Evolutionary conservation across 1,140 invertebrate genomes (phyloP).

Genomic region (Daktulosphaira vitifoliae): DNA sequence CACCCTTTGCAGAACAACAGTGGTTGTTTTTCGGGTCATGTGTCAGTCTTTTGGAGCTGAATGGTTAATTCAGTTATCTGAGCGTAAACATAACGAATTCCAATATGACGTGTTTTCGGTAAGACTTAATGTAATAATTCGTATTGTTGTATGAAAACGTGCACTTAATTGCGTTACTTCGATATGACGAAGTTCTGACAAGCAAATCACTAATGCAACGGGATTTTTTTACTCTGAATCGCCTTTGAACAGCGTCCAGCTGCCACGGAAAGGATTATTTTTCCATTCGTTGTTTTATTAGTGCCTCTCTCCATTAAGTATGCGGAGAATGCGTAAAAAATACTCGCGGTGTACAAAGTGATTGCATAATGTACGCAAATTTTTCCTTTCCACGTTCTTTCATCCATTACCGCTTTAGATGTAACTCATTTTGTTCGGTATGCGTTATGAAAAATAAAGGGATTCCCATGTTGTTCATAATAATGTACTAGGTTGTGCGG

Average conservation of each 20-base stretch:
- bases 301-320: background rate
- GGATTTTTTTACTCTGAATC: too few species aligned
- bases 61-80: slow-evolving; percentile 16
- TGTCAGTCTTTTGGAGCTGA: slow-evolving; percentile 1
- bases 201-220: too few species aligned
- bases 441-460: background rate
- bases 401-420: too few species aligned
- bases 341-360: background rate
- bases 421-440: slow-evolving; percentile 5
- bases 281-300: background rate
- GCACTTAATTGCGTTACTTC: too few species aligned
- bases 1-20: background rate
- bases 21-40: slow-evolving; percentile 14
- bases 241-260: slow-evolving; percentile 8
- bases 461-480: too few species aligned
- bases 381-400: background rate
- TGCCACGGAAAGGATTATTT: slow-evolving; percentile 22
- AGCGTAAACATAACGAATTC: background rate
- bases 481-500: too few species aligned
- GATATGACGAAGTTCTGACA: too few species aligned
- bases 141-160: too few species aligned
- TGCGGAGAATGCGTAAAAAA: slow-evolving; percentile 3
- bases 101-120: too few species aligned
- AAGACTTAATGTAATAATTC: too few species aligned
- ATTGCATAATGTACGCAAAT: slow-evolving; percentile 21